These are phyloP conservation scores for Hemibagrus wyckioides DNA, from an alignment of 2,113 vertebrate species.

Conservation along the genomic window DNA sequence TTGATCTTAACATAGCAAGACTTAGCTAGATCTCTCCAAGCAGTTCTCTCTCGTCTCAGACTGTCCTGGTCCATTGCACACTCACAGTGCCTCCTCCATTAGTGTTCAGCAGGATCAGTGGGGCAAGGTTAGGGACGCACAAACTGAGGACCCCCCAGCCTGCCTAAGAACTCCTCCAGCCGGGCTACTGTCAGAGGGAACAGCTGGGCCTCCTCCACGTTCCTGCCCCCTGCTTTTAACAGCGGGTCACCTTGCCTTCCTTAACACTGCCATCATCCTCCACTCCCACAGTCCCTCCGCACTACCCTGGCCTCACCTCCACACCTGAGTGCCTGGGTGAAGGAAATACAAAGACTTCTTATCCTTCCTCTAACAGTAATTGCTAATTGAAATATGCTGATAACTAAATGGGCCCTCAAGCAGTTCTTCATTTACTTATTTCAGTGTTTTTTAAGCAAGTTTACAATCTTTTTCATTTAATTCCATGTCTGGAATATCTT, in stretches of 20 bases:
- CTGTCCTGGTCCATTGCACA: conserved; percentile 29
- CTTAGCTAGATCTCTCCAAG: conserved; percentile 18
- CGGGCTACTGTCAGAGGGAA: conserved; percentile 45
- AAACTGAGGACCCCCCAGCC: conserved; percentile 39
- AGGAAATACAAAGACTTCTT: not conserved
- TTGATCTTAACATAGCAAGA: not conserved
- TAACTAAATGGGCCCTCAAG: conserved; percentile 24
- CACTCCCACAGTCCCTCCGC: conserved; percentile 12
- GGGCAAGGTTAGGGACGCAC: conserved; percentile 40
- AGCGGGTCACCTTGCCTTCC: conserved; percentile 44
- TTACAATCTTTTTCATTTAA: not conserved
- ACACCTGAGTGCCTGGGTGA: conserved; percentile 14
- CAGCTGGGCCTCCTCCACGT: conserved; percentile 46
- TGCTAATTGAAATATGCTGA: conserved; percentile 43
- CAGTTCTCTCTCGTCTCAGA: conserved; percentile 8
- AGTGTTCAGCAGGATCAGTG: conserved; percentile 32
- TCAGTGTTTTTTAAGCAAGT: not conserved
- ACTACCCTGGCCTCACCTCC: conserved; percentile 21
- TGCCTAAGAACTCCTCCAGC: conserved; percentile 44
- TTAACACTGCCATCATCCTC: conserved; percentile 26
- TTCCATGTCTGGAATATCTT: not conserved
- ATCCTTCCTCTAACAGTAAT: conserved; percentile 5
- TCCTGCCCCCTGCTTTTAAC: conserved; percentile 46
- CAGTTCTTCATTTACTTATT: not conserved
- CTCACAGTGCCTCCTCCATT: conserved; percentile 40